Conservation (phyloP, 2,797 vertebrate genomes). For the Phalloptychus januarius region DNA sequence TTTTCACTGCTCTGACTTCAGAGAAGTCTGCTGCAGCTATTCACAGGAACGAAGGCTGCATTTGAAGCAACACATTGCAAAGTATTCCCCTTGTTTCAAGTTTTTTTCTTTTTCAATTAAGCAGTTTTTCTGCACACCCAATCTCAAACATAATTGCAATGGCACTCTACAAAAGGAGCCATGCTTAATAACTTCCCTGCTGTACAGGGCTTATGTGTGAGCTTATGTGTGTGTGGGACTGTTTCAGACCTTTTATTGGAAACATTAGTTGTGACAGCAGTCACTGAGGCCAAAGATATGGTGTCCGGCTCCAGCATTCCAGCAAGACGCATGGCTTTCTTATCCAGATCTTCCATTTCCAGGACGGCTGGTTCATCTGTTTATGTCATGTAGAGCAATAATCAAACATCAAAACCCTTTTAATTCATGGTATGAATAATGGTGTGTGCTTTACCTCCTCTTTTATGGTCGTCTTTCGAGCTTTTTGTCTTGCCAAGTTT, state of each 20-base stretch:
- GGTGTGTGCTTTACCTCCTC: conserved; percentile 80
- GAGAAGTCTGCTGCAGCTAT: not conserved
- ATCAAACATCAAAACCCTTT: not conserved
- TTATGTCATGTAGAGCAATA: not conserved
- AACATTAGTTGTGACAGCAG: conserved; percentile 94
- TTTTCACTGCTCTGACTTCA: not conserved
- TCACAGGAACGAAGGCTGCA: not conserved
- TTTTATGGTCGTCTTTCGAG: conserved; percentile 87
- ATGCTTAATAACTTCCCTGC: not conserved
- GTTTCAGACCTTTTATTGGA: conserved; percentile 92
- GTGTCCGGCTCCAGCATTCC: conserved; percentile 88
- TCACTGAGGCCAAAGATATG: conserved; percentile 93
- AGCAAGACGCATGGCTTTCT: conserved; percentile 82
- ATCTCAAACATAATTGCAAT: not conserved
- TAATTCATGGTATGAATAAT: not conserved
- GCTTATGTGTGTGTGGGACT: not conserved
- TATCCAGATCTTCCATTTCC: conserved; percentile 91
- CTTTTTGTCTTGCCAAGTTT: conserved; percentile 91
- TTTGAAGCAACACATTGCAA: conserved; percentile 12
- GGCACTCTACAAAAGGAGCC: not conserved
- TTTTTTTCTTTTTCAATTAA: not conserved
- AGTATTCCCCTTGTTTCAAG: not conserved
- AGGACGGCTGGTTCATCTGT: conserved; percentile 90
- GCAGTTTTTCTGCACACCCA: not conserved
- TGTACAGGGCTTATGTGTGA: not conserved